These are phyloP conservation scores for Heliconius cydno DNA, from an alignment of 2,888 invertebrate species.

Conservation along the genomic window DNA sequence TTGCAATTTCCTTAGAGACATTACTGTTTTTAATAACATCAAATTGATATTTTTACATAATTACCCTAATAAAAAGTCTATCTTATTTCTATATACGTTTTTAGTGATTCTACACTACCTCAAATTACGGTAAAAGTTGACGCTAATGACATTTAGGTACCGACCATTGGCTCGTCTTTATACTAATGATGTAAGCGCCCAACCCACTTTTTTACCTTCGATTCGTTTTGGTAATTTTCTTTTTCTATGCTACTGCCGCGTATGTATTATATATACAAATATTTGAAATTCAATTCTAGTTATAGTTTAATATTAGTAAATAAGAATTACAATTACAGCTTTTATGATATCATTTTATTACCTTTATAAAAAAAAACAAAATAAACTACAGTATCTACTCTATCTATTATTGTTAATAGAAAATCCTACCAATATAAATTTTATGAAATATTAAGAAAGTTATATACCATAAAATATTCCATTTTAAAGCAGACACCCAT, in stretches of 20 bases:
- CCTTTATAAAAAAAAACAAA: background rate
- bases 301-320: background rate
- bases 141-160: conserved; percentile 82
- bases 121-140: conserved; percentile 81
- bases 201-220: conserved; percentile 78
- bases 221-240: conserved; percentile 77
- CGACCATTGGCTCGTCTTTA: conserved; percentile 76
- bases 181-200: conserved; percentile 75
- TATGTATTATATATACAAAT: conserved; percentile 55
- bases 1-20: conserved; percentile 59
- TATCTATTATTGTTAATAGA: background rate
- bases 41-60: conserved; percentile 77
- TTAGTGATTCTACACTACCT: conserved; percentile 55
- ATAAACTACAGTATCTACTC: background rate
- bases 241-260: conserved; percentile 67
- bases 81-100: conserved; percentile 42
- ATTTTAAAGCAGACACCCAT: conserved; percentile 59
- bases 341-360: background rate
- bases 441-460: conserved; percentile 27
- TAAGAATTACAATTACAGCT: background rate
- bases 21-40: conserved; percentile 68
- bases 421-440: background rate
- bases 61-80: conserved; percentile 66
- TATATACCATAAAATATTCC: conserved; percentile 44
- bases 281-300: background rate